Evolutionary conservation across 2,888 invertebrate species (phyloP), one percentile per base, ranked within the genome.

Genomic region (Macroteleia sp.): DNA sequence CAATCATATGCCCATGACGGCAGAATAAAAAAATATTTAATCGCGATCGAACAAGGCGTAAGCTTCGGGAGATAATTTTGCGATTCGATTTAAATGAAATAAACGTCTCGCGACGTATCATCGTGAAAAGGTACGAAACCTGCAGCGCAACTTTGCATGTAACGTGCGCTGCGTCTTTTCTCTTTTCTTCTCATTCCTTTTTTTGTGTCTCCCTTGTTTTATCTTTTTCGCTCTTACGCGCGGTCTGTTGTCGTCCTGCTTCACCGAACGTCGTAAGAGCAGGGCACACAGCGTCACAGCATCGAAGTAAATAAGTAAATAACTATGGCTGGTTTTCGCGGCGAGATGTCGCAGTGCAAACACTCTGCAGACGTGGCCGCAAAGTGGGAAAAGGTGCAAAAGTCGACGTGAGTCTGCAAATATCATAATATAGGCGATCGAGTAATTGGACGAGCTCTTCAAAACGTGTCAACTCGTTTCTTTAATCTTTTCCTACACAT

Each of bases 321-420:
- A 87, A 83, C 85, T 79, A 34, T 84, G 82, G 81, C 83, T 79
- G 83, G 83, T 85, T 86, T 75, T 83, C 81, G 81, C 80, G 80
- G 82, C 80, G 79, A 87, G 87, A 87, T 89, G 88, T 88, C 88
- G 84, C 85, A 85, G 85, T 82, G 87, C 85, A 88, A 89, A 89
- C 86, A 88, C 82, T 85, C 19, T 32, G 32, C 19, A 17, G 46
- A 46, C 46, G 32, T 12, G 50, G 14, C n/a, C 46, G 32, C 9
- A 76, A 69, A 46, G 76, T 67, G 50, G 64, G 46, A 34, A 57
- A 77, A 89, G 87, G 87, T 87, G 88, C 87, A 89, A 89, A 87
- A 87, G 85, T 85, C 77, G 77, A 79, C 84, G 86, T 80, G 82
- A 79, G 81, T 85, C 82, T 79, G 88, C 81, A 88, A 88, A 88